Evolutionary conservation across 2,888 invertebrate species (phyloP).

Genomic region (Melieria picta): DNA sequence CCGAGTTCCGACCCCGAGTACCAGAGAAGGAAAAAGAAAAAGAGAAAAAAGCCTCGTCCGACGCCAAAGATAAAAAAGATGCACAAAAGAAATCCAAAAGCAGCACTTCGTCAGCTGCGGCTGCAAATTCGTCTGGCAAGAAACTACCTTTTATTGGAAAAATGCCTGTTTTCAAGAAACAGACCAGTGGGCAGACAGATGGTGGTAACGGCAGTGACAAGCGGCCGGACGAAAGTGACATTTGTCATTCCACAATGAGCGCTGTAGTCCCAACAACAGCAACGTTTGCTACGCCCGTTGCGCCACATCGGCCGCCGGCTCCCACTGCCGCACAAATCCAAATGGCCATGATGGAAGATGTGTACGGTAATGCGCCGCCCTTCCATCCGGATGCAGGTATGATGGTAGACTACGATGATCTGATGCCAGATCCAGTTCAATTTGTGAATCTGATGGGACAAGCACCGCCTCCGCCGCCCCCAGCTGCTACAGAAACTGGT

Average conservation of each 20-base stretch:
- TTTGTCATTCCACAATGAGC: not conserved
- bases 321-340: constrained; percentile 60
- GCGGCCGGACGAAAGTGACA: constrained; percentile 13
- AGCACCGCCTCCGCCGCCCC: constrained; percentile 64
- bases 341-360: constrained; percentile 63
- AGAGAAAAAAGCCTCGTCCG: constrained; percentile 48
- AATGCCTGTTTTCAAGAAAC: constrained; percentile 79
- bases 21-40: constrained; percentile 57
- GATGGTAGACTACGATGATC: constrained; percentile 65
- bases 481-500: constrained; percentile 46
- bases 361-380: constrained; percentile 61
- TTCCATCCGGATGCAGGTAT: constrained; percentile 63
- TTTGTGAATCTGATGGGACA: constrained; percentile 64
- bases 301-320: constrained; percentile 42
- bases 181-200: constrained; percentile 48
- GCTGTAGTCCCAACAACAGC: constrained; percentile 41
- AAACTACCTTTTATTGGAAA: constrained; percentile 87
- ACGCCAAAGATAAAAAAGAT: constrained; percentile 48
- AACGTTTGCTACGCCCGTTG: constrained; percentile 41
- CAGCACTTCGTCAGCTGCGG: constrained; percentile 47
- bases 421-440: constrained; percentile 67
- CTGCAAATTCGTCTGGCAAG: constrained; percentile 66
- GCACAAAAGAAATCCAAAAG: constrained; percentile 50
- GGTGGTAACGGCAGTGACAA: constrained; percentile 33
- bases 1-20: constrained; percentile 63